These are phyloP conservation scores for Venturia canescens DNA, from an alignment of 1,140 invertebrate species.

Conservation along the genomic window DNA sequence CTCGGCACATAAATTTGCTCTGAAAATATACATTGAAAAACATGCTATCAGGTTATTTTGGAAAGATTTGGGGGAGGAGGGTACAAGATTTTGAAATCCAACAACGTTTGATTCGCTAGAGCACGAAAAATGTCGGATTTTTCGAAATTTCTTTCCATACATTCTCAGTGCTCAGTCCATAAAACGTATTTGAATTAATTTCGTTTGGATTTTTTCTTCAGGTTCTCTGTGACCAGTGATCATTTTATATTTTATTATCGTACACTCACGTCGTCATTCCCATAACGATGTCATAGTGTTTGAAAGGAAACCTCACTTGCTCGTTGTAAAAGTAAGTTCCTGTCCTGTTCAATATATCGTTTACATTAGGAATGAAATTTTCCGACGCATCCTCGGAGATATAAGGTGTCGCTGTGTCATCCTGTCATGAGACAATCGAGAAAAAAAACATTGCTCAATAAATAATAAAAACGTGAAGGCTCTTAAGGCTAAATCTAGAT, in stretches of 20 bases:
- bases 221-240: not conserved
- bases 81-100: no score
- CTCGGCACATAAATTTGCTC: no score
- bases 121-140: no score
- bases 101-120: no score
- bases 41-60: no score
- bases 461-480: no score
- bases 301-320: slow-evolving; percentile 1
- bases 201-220: not conserved
- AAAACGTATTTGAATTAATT: not conserved
- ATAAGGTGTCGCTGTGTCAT: slow-evolving; percentile 9
- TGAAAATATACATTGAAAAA: no score
- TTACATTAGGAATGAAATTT: not conserved
- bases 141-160: no score
- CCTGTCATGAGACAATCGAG: not conserved
- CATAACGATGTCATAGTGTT: slow-evolving; percentile 12
- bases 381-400: not conserved
- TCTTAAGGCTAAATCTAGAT: no score
- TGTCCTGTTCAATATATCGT: not conserved
- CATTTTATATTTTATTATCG: not conserved
- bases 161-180: not conserved
- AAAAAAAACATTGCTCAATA: no score
- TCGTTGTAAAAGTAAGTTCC: slow-evolving; percentile 13
- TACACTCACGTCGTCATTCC: slow-evolving; percentile 27
- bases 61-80: no score